Percentiles rank a stretch among this genome's conserved stretches.
These are phyloP conservation scores for Busseola fusca DNA, from an alignment of 2,888 invertebrate genomes.

Conservation along the genomic window DNA sequence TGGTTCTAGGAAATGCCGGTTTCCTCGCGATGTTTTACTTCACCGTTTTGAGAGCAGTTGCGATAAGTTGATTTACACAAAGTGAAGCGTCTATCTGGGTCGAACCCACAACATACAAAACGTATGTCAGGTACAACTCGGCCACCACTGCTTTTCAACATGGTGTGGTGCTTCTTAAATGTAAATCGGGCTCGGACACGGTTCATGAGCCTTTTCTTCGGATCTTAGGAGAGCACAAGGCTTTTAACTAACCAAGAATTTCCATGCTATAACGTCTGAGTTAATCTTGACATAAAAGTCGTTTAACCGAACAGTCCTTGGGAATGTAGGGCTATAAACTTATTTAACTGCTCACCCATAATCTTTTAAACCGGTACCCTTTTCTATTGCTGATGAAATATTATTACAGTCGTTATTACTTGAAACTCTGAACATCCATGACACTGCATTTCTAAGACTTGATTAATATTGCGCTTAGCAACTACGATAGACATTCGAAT, in stretches of 20 bases:
- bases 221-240: not conserved
- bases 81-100: not conserved
- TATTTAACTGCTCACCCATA: constrained; percentile 22
- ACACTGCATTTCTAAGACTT: not conserved
- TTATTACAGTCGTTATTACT: not conserved
- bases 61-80: not conserved
- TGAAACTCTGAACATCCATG: not conserved
- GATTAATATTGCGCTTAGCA: constrained; percentile 5
- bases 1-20: not conserved
- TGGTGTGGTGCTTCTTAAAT: not conserved
- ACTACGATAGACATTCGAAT: not conserved
- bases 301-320: not conserved
- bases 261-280: not conserved
- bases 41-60: not conserved
- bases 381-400: constrained; percentile 9
- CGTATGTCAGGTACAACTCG: not conserved
- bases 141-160: not conserved
- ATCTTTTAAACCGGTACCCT: constrained; percentile 15
- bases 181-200: not conserved
- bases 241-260: not conserved
- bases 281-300: constrained; percentile 27
- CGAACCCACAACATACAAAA: not conserved
- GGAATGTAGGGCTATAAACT: constrained; percentile 32
- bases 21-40: not conserved
- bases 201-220: not conserved